These are phyloP conservation scores for Glaucidium brasilianum DNA, from an alignment of 2,113 vertebrate species.

Conservation along the genomic window DNA sequence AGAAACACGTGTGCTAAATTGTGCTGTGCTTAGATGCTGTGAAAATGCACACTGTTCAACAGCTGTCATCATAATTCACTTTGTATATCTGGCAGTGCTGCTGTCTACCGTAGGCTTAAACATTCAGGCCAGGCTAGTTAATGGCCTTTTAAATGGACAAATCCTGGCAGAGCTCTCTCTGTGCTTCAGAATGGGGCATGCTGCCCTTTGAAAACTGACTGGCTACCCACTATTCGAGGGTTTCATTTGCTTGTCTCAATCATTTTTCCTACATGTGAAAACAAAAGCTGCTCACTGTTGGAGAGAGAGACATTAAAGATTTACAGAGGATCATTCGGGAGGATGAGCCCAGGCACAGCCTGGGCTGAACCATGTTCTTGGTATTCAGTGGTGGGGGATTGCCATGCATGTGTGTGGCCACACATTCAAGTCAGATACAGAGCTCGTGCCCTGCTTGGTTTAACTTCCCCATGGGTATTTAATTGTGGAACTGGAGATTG, in stretches of 20 bases:
- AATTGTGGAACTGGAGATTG: neutral
- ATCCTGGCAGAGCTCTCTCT: neutral
- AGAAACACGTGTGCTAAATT: neutral
- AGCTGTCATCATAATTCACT: neutral
- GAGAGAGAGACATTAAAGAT: neutral
- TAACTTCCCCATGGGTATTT: neutral
- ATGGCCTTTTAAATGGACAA: neutral
- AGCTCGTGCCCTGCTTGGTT: fast-evolving
- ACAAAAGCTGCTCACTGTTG: neutral
- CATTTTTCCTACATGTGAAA: neutral
- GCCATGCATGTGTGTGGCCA: neutral
- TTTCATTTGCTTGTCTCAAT: neutral
- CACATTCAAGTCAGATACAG: no score
- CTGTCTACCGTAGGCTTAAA: neutral
- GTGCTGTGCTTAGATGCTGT: neutral
- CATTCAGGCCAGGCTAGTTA: neutral
- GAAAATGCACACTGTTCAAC: neutral
- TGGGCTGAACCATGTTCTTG: neutral
- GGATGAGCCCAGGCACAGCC: neutral
- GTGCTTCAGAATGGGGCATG: neutral
- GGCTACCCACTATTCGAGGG: neutral
- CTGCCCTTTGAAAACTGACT: neutral
- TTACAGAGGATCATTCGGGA: neutral
- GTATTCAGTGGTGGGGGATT: neutral
- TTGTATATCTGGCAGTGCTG: neutral